These are phyloP conservation scores for Morone chrysops DNA, from an alignment of 2,113 vertebrate genomes.

Conservation along the genomic window DNA sequence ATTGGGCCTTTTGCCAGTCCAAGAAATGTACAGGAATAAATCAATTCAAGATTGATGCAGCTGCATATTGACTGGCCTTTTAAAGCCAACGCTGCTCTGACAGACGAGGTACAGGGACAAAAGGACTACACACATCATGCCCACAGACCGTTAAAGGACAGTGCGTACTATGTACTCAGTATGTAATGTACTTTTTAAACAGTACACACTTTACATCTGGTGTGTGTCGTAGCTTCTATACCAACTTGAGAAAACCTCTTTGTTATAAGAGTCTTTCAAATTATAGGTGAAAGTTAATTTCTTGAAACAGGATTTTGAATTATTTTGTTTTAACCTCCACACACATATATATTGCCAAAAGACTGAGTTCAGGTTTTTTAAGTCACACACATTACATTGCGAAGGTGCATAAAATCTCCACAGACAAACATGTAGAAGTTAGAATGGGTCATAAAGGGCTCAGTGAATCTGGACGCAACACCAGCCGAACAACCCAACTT, in stretches of 20 bases:
- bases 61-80: constrained; percentile 21
- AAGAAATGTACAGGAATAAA: neutral
- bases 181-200: neutral
- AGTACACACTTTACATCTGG: neutral
- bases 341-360: too few relatives aligned
- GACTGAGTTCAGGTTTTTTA: too few relatives aligned
- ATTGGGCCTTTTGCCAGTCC: neutral
- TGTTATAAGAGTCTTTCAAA: neutral
- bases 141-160: neutral
- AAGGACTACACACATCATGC: neutral
- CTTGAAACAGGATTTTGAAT: neutral
- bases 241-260: neutral
- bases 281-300: neutral
- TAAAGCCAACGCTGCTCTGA: constrained; percentile 14
- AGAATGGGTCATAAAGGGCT: too few relatives aligned
- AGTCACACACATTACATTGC: too few relatives aligned
- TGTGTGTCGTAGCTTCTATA: neutral
- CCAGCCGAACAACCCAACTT: too few relatives aligned
- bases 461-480: too few relatives aligned
- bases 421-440: too few relatives aligned
- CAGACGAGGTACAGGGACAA: neutral
- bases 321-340: neutral
- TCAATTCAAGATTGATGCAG: constrained; percentile 3
- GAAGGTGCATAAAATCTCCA: too few relatives aligned
- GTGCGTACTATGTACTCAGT: neutral